Evolutionary conservation across 2,113 vertebrate species (phyloP).

Genomic region (Chauna torquata): DNA sequence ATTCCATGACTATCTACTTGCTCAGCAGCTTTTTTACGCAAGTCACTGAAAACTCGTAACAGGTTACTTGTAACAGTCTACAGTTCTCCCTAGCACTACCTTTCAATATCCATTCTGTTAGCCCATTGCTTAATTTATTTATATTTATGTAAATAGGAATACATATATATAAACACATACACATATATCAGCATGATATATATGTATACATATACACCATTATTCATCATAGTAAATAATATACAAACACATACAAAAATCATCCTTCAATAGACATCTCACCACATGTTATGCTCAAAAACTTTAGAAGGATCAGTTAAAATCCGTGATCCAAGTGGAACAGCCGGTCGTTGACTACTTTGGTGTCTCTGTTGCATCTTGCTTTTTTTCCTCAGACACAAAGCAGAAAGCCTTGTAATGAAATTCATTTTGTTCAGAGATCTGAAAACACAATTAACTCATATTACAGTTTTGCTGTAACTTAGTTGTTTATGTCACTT

Average conservation of each 20-base stretch:
- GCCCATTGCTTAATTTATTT: neutral
- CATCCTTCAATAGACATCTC: slow-evolving; percentile 42
- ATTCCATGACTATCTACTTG: neutral
- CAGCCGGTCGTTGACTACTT: slow-evolving; percentile 75
- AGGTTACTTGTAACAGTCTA: neutral
- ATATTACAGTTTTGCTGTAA: slow-evolving; percentile 33
- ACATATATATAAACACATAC: neutral
- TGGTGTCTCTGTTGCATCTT: slow-evolving; percentile 71
- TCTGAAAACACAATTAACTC: slow-evolving; percentile 63
- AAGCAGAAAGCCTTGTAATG: slow-evolving; percentile 66
- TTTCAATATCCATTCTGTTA: neutral
- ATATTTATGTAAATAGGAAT: no score
- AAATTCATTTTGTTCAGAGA: slow-evolving; percentile 73
- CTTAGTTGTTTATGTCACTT: slow-evolving; percentile 22
- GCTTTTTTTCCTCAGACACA: slow-evolving; percentile 63
- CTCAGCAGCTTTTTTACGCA: neutral
- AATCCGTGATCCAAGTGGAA: slow-evolving; percentile 87
- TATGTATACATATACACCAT: neutral
- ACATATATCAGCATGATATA: neutral
- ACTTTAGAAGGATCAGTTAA: slow-evolving; percentile 84
- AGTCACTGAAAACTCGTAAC: neutral
- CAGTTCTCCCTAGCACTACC: neutral
- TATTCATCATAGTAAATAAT: neutral
- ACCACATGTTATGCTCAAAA: slow-evolving; percentile 96
- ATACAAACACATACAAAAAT: neutral